These are phyloP conservation scores for Gobiocypris rarus DNA, from an alignment of 2,113 vertebrate genomes.

Conservation along the genomic window DNA sequence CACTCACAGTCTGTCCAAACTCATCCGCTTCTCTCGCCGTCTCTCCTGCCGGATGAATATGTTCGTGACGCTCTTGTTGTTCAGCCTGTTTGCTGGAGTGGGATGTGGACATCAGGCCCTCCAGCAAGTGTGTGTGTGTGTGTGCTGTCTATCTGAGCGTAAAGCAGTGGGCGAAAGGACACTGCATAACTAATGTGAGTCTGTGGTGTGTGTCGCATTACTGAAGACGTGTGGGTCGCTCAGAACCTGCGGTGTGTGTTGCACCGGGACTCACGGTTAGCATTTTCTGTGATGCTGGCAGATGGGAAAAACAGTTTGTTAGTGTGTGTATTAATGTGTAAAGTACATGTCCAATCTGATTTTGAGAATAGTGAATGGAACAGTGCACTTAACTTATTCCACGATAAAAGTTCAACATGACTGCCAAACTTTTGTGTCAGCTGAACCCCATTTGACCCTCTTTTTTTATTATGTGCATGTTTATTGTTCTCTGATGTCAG, in stretches of 20 bases:
- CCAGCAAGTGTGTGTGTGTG: not conserved
- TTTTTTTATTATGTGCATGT: no score
- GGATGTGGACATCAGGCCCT: not conserved
- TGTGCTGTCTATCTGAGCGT: conserved; percentile 5
- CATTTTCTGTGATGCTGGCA: not conserved
- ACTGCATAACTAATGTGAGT: conserved; percentile 19
- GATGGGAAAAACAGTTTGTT: not conserved
- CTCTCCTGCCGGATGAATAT: not conserved
- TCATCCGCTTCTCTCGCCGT: not conserved
- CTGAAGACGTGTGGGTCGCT: not conserved
- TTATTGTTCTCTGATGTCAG: no score
- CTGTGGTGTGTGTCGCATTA: not conserved
- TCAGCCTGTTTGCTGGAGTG: conserved; percentile 12
- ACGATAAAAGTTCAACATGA: not conserved
- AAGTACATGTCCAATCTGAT: not conserved
- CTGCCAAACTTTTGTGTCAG: no score
- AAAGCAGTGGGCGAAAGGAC: conserved; percentile 17
- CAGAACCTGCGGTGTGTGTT: not conserved
- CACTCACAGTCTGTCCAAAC: conserved; percentile 22
- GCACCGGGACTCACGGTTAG: not conserved
- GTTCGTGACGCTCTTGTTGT: not conserved
- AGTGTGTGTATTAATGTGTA: conserved; percentile 2
- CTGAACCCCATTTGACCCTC: no score
- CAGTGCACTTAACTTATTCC: not conserved
- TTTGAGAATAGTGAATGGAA: not conserved